Percentiles rank a stretch among this genome's conserved stretches.
Conservation (phyloP, 2,797 vertebrate genomes). For the Halcyon leucocephala region DNA sequence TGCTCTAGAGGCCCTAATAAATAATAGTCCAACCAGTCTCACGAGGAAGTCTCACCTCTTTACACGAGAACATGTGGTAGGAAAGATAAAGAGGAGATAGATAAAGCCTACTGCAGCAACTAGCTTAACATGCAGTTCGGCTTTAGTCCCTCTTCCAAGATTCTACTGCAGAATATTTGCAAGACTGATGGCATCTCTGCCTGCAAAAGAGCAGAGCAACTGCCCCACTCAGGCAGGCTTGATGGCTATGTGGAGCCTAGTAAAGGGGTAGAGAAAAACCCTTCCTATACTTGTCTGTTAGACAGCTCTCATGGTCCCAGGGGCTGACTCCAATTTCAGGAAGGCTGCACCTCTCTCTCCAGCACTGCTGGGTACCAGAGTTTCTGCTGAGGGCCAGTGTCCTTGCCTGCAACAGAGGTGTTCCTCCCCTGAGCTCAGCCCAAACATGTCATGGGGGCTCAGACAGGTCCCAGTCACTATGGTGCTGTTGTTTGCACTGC, state of each 20-base stretch:
- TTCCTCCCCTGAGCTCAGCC: background rate
- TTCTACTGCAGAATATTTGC: background rate
- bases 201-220: background rate
- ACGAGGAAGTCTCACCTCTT: background rate
- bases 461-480: background rate
- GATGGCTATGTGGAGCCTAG: background rate
- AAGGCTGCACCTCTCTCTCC: background rate
- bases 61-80: background rate
- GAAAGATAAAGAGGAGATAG: background rate
- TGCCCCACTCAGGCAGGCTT: background rate
- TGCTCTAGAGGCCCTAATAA: background rate
- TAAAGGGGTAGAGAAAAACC: background rate
- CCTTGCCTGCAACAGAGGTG: fast-evolving
- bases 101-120: background rate
- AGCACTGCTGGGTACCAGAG: background rate
- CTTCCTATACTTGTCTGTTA: background rate
- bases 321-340: background rate
- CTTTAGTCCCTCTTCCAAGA: background rate
- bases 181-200: background rate
- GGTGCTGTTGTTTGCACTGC: fast-evolving
- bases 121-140: background rate
- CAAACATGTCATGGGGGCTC: fast-evolving
- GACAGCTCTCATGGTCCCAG: background rate
- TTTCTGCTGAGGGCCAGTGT: background rate
- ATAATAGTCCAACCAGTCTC: background rate